Percentiles rank a stretch among this genome's conserved stretches.
Evolutionary conservation across 2,113 vertebrate species (phyloP).

Genomic region (Carollia perspicillata): DNA sequence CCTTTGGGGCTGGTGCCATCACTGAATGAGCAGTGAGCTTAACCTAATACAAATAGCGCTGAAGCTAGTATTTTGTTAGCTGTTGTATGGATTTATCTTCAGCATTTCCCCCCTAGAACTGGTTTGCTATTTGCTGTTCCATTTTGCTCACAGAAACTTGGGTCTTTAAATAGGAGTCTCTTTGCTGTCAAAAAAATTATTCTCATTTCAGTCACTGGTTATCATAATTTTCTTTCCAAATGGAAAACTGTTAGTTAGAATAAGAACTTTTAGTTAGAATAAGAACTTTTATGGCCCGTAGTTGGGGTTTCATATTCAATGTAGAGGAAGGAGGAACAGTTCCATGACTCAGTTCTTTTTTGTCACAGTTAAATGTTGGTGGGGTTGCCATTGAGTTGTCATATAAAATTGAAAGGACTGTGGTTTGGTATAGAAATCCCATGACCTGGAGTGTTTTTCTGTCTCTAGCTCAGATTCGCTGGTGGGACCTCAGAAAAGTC

Average conservation of each 20-base stretch:
- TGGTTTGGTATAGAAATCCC: not conserved
- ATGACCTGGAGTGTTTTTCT: not conserved
- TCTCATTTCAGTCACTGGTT: not conserved
- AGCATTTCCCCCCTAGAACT: not conserved
- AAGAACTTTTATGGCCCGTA: not conserved
- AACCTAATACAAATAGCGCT: not conserved
- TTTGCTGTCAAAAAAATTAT: not conserved
- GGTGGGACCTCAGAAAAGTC: not conserved
- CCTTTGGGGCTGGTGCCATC: not conserved
- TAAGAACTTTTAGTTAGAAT: not conserved
- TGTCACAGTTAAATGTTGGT: not conserved
- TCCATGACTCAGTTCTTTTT: not conserved
- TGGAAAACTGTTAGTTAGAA: not conserved
- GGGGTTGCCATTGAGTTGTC: not conserved
- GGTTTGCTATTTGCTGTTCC: not conserved
- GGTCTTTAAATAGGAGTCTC: not conserved
- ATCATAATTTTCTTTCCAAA: not conserved
- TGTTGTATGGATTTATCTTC: not conserved
- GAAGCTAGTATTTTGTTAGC: not conserved
- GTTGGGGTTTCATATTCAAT: not conserved
- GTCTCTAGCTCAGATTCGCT: not conserved
- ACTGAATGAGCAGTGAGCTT: not conserved
- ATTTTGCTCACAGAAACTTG: not conserved
- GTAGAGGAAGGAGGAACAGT: not conserved
- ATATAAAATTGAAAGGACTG: fast-evolving